A percentile compares a stretch with the other conserved stretches of the same genome.
phyloP scores from a whole-genome alignment of 2,888 invertebrate genomes.

The Xiphydria camelus region DNA sequence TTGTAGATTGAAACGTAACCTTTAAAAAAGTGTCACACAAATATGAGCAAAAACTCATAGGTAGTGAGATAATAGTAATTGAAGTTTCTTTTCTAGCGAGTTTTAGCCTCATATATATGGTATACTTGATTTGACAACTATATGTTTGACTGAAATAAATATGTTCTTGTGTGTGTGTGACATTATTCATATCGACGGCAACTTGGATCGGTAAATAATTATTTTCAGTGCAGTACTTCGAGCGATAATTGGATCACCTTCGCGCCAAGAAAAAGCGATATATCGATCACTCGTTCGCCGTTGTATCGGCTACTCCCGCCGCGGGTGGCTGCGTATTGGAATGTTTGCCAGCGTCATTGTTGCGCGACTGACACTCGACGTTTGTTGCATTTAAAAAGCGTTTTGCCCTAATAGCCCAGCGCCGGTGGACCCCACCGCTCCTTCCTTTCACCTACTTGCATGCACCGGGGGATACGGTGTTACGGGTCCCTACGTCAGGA shows the following conservation, averaged over 20 bases:
- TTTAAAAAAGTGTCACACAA: too few species aligned
- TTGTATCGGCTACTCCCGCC: constrained; percentile 13
- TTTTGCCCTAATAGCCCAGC: constrained; percentile 41
- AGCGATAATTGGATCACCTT: constrained; percentile 14
- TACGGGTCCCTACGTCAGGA: background rate
- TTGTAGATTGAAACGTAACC: too few species aligned
- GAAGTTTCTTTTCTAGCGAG: too few species aligned
- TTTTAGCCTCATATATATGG: too few species aligned
- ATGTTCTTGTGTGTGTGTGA: too few species aligned
- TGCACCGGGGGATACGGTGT: constrained; percentile 5
- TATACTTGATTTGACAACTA: too few species aligned
- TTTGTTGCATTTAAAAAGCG: constrained; percentile 44
- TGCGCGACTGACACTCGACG: constrained; percentile 40
- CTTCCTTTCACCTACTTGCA: constrained; percentile 7
- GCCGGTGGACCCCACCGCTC: constrained; percentile 1
- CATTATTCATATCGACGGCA: too few species aligned
- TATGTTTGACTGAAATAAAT: too few species aligned
- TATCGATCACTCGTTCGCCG: constrained; percentile 9
- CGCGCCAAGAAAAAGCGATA: constrained; percentile 2
- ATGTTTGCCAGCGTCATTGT: constrained; percentile 46
- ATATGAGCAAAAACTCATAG: too few species aligned
- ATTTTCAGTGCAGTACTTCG: too few species aligned
- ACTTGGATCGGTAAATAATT: too few species aligned
- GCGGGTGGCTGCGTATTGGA: constrained; percentile 44
- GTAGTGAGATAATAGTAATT: too few species aligned